These are phyloP conservation scores for Ptychodera flava DNA, from an alignment of 35 echinoderm and acorn worm genomes.

Conservation along the genomic window DNA sequence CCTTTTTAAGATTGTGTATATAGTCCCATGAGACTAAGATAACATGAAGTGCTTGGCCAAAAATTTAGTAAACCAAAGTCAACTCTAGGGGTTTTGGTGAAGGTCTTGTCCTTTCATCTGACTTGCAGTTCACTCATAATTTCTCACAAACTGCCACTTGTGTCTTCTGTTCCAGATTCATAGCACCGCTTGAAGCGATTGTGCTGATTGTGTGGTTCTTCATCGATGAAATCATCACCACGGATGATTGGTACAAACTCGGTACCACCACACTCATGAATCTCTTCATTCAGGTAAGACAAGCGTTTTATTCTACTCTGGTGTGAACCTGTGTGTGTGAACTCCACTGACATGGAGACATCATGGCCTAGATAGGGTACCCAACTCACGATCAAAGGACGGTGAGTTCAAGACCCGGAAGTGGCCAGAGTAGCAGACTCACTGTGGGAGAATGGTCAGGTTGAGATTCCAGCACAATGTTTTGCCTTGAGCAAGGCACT, in stretches of 20 bases:
- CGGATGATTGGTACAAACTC: not conserved
- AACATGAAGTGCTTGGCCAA: too few species aligned
- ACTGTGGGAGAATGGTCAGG: not conserved
- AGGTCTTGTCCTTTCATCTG: too few species aligned
- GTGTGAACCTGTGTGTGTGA: not conserved
- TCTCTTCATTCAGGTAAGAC: not conserved
- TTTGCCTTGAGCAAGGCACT: not conserved
- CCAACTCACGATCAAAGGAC: too few species aligned
- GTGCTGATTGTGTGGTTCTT: slow-evolving; percentile 71
- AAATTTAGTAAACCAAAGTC: too few species aligned
- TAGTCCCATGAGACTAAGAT: too few species aligned
- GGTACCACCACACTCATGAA: not conserved
- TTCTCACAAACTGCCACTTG: too few species aligned
- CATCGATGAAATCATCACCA: slow-evolving; percentile 14
- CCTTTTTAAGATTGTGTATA: too few species aligned
- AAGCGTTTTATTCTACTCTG: not conserved
- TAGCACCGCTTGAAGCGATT: slow-evolving; percentile 71
- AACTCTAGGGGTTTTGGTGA: too few species aligned
- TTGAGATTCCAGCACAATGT: not conserved
- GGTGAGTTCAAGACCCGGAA: not conserved
- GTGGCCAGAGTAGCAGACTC: not conserved
- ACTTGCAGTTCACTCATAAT: too few species aligned
- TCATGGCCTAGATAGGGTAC: too few species aligned
- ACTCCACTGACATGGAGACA: too few species aligned
- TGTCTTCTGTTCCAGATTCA: slow-evolving; percentile 29